Evolutionary conservation across 2,113 vertebrate genomes (phyloP).

Genomic region (Hoplias malabaricus): DNA sequence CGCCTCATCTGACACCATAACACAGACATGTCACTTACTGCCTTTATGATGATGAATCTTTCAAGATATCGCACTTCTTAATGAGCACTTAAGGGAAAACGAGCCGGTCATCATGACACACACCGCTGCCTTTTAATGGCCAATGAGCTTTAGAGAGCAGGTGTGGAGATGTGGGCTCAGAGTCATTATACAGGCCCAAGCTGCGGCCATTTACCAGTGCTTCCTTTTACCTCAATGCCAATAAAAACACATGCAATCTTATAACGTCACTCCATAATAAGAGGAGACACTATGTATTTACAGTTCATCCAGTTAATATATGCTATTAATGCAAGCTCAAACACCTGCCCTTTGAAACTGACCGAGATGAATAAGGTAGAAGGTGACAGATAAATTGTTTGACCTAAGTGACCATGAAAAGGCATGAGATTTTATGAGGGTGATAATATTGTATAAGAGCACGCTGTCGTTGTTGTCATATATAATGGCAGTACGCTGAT

Average conservation of each 20-base stretch:
- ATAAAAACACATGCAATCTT: not conserved
- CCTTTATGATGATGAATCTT: constrained; percentile 7
- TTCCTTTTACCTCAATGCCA: not conserved
- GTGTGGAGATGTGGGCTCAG: not conserved
- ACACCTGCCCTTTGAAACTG: not conserved
- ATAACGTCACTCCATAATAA: not conserved
- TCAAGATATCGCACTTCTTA: constrained; percentile 13
- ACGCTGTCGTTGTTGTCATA: not conserved
- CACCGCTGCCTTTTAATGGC: constrained; percentile 12
- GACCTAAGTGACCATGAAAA: constrained; percentile 18
- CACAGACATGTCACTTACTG: constrained; percentile 15
- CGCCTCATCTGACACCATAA: not conserved
- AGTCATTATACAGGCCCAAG: not conserved
- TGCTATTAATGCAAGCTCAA: not conserved
- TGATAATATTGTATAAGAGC: not conserved
- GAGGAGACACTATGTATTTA: not conserved
- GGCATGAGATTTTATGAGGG: constrained; percentile 11
- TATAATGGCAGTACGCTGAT: not conserved
- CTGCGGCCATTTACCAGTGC: not conserved
- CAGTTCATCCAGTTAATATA: not conserved
- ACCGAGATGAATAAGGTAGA: not conserved
- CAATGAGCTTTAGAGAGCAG: not conserved
- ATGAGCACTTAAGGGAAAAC: constrained; percentile 12
- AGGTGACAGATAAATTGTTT: not conserved
- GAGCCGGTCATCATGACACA: constrained; percentile 8